Evolutionary conservation across 2,113 vertebrate genomes (phyloP), one percentile per base, ranked within the genome.

Genomic region (Gymnorhina tibicen): DNA sequence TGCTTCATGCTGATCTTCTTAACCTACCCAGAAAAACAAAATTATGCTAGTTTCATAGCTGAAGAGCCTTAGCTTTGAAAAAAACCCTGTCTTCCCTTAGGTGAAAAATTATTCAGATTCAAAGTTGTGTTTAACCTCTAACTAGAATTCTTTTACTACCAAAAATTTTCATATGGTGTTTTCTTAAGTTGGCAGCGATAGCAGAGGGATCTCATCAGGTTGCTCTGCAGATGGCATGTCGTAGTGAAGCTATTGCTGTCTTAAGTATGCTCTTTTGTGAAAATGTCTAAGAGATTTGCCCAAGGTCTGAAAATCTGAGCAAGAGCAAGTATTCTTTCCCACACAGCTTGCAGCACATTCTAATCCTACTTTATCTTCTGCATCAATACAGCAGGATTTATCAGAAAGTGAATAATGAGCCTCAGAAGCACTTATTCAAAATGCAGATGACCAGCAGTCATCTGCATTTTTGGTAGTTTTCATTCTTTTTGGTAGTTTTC

Each of bases 401-500:
- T 28, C 22, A 62, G 74, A 93, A 78, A 75, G 28, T 41, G 63
- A 73, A 12, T 79, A 90, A 88, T 52, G 39, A 92, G 15, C 21
- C 35, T 70, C 53, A 68, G 78, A 89, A 79, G 20, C 33, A 85
- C 84, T 85, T 94, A 53, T 74, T 78, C 21, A 86, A 83, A 93
- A 74, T 6, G 6, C 66, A 79, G 35, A 32, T 89, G 69, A 68
- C 39, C 53, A 26, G 64, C 78, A 93, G 55, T 85, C 63, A 27
- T 60, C 66, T 75, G 18, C 23, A 2, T 73, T 62, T 90, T 79
- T 94, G 33, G n/a, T 85, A 78, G 8, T 20, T 87, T 92, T 92
- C 56, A 80, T 92, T 95, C 62, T 91, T 97, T 92, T 76, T 94
- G 30, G 47, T 84, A 78, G 9, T 16, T 87, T 92, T 92, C 55